Percentiles rank a stretch among this genome's conserved stretches.
These are phyloP conservation scores for Knipowitschia caucasica DNA, from an alignment of 2,797 vertebrate genomes.

Conservation along the genomic window DNA sequence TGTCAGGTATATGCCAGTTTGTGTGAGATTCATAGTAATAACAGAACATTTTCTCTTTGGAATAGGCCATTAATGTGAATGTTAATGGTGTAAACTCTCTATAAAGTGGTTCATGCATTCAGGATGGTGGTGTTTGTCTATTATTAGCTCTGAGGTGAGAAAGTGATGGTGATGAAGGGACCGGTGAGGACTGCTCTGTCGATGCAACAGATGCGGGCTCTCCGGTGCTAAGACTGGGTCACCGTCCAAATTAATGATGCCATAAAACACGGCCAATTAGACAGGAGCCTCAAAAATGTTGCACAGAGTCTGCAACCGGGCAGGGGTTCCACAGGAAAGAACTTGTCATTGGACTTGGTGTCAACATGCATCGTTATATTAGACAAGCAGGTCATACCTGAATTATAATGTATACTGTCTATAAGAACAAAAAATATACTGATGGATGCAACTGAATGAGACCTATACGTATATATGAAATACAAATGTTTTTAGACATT, in stretches of 20 bases:
- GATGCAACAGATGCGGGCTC: constrained; percentile 52
- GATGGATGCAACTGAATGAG: too few species aligned
- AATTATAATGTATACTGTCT: too few species aligned
- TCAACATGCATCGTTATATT: constrained; percentile 8
- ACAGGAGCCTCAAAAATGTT: constrained; percentile 33
- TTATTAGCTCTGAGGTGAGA: constrained; percentile 48
- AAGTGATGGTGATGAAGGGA: constrained; percentile 39
- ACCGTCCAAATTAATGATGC: constrained; percentile 54
- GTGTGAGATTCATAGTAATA: too few species aligned
- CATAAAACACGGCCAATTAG: constrained; percentile 58
- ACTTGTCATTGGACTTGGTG: constrained; percentile 9
- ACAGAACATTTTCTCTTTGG: too few species aligned
- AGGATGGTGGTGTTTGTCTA: constrained; percentile 25
- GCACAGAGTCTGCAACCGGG: constrained; percentile 29
- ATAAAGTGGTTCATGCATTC: not conserved
- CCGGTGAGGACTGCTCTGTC: constrained; percentile 44
- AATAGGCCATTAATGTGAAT: too few species aligned
- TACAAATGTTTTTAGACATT: too few species aligned
- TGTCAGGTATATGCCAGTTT: too few species aligned
- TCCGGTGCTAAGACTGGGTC: constrained; percentile 48
- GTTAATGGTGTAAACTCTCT: not conserved
- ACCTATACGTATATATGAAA: too few species aligned
- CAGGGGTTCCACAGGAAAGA: constrained; percentile 28
- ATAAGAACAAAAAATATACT: too few species aligned
- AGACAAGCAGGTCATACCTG: too few species aligned